Base-by-base conservation (phyloP, 2,797 vertebrate genomes). In the Lerista edwardsae region DNA sequence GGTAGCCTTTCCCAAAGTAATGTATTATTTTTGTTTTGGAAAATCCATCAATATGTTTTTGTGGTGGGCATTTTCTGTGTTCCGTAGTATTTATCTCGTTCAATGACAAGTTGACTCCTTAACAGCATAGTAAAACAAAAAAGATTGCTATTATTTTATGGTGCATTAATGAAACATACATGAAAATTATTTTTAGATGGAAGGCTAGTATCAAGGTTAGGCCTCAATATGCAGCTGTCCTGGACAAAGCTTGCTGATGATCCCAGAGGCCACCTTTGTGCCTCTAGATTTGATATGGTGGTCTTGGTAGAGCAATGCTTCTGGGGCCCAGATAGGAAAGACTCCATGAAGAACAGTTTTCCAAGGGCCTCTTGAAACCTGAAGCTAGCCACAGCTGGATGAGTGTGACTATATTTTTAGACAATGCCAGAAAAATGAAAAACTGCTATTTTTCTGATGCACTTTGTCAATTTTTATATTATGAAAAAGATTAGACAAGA, bases 111-210 rank as follows among this genome's bases (percentile, higher is more conserved):
- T 41, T 82, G 77, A 88, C 87, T 80, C 15, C 39, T 83, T 69
- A 86, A 79, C 87, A 62, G 41, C 61, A 77, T 44, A 69, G 57
- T 67, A 73, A 84, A 80, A 87, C 29, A 34, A 47, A 47, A 47
- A 2, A 47, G 11, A 47, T 8, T 75, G 61, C n/a, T 78, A 41
- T 27, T 80, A 5, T n/a, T 17, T 31, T 76, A 29, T 12, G 0
- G 7, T 34, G 25, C 4, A 47, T 39, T 75, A 27, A 7, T 7
- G 61, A 73, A 84, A 36, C 36, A 29, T 19, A 17, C 10, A 51
- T 21, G 21, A 61, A 4, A 4, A 68, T 72, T 69, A 31, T 59
- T 61, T 29, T 79, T 62, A 29, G 51, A 15, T 55, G 15, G 3
- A 55, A 55, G 15, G 51, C 15, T 55, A 55, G 51, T 8, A 17